Evolutionary conservation across 2,888 invertebrate species (phyloP).

Genomic region (Pteria penguin): DNA sequence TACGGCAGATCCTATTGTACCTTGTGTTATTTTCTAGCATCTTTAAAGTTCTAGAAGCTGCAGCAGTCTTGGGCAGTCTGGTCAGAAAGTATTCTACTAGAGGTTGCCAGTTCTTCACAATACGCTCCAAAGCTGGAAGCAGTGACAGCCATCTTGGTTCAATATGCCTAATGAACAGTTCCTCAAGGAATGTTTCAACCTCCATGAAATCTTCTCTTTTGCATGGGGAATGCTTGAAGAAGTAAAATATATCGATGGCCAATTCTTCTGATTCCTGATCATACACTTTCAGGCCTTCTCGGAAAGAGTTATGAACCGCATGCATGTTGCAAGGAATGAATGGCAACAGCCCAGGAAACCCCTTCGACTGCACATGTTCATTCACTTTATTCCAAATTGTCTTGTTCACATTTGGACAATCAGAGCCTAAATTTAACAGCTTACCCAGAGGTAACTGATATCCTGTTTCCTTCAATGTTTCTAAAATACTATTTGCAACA

Average conservation of each 20-base stretch:
- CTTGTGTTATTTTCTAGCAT: too few species aligned
- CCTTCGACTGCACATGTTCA: background rate
- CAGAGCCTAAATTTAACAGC: constrained; percentile 1
- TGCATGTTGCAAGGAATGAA: constrained; percentile 31
- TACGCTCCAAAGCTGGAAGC: constrained; percentile 15
- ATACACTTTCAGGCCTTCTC: constrained; percentile 24
- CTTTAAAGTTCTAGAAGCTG: too few species aligned
- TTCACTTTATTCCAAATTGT: constrained; percentile 18
- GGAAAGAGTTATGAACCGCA: constrained; percentile 35
- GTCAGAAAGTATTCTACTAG: constrained; percentile 16
- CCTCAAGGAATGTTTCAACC: background rate
- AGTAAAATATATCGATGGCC: constrained; percentile 32
- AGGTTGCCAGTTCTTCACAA: constrained; percentile 19
- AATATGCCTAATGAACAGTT: constrained; percentile 34
- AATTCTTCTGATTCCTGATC: constrained; percentile 29
- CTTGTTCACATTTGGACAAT: constrained; percentile 35
- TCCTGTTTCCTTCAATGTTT: too few species aligned
- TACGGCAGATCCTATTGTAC: too few species aligned
- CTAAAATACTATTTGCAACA: too few species aligned
- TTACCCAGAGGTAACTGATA: background rate
- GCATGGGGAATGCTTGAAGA: constrained; percentile 29
- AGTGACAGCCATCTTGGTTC: constrained; percentile 38
- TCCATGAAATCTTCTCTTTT: constrained; percentile 29
- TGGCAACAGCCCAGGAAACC: background rate
- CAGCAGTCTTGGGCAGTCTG: too few species aligned